Base-by-base conservation (phyloP, 2,797 vertebrate species). In the Lithobates sylvaticus region DNA sequence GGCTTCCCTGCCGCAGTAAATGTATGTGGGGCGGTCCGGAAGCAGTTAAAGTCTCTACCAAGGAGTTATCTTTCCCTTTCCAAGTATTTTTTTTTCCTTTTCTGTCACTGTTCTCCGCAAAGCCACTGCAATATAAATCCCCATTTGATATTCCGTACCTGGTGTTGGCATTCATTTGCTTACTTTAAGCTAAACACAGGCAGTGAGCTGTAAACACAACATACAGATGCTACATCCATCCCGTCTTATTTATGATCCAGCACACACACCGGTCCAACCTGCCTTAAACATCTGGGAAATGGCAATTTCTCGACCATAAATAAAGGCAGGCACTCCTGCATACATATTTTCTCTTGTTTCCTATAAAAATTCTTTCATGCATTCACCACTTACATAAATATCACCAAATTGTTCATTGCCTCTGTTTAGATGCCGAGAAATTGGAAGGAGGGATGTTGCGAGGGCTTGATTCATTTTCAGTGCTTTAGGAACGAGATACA, bases 271-370 rank as follows among this genome's bases (percentile, higher is more conserved):
- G 18, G 58, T 23, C 76, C 69, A 73, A 83, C 74, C 79, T 78
- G 86, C 58, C 76, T 83, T 78, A 87, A 83, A 87, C 81, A 87
- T 84, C 86, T 87, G 86, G 86, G 78, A 79, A 61, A 67, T 65
- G 75, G 71, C 85, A 78, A 82, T 86, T 82, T 73, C 61, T 65
- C 42, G 15, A 42, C 27, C 81, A 83, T 87, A 87, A 87, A 87
- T 84, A 87, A 84, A 80, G 69, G 29, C 15, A 61, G n/a, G 34
- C 8, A 42, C 78, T 84, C 21, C 81, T 23, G 80, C 76, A 87
- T 67, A 79, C 70, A 79, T 84, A 75, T 77, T 64, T 44, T 74
- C 47, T 79, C 70, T 68, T 78, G 76, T 74, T 67, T 67, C 12
- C 67, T 34, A 18, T 76, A 83, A 58, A 29, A 18, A 68, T 54